Conservation (phyloP, 2,113 vertebrate genomes). For the human (Homo sapiens) region DNA sequence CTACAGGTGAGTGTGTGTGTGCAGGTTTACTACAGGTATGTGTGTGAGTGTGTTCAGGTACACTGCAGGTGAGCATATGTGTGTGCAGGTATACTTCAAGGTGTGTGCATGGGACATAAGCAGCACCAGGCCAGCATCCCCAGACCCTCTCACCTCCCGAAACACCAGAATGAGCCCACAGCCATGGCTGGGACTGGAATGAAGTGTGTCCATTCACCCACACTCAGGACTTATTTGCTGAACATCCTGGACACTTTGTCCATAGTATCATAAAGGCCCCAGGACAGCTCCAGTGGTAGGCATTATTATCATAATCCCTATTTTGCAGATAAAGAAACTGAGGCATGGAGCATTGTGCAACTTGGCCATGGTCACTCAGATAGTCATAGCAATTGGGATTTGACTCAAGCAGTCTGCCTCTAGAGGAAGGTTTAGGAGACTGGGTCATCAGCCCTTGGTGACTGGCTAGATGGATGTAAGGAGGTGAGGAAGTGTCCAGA, state of each 20-base stretch:
- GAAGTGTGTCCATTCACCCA: neutral
- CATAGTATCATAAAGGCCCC: neutral
- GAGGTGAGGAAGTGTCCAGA: neutral
- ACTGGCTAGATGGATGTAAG: neutral
- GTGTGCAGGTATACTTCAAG: neutral
- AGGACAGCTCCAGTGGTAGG: neutral
- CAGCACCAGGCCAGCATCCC: neutral
- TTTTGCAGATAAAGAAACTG: neutral
- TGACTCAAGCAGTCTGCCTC: neutral
- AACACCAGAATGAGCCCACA: rapidly evolving
- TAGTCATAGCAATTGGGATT: rapidly evolving
- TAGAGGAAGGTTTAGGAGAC: neutral
- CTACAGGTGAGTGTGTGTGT: neutral
- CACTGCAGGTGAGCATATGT: neutral
- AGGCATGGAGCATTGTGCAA: neutral
- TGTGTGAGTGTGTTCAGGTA: neutral
- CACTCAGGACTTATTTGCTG: neutral
- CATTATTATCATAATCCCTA: no score
- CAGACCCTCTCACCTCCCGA: neutral
- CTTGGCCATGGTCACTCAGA: neutral
- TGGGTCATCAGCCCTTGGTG: neutral
- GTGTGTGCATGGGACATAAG: neutral
- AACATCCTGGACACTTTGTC: neutral
- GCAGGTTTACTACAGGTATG: neutral
- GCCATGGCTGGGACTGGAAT: neutral